Evolutionary conservation across 64 coral and sea anemone species (phyloP), one percentile per base, ranked within the genome.

Genomic region (Hydrozoanthus tunicans): DNA sequence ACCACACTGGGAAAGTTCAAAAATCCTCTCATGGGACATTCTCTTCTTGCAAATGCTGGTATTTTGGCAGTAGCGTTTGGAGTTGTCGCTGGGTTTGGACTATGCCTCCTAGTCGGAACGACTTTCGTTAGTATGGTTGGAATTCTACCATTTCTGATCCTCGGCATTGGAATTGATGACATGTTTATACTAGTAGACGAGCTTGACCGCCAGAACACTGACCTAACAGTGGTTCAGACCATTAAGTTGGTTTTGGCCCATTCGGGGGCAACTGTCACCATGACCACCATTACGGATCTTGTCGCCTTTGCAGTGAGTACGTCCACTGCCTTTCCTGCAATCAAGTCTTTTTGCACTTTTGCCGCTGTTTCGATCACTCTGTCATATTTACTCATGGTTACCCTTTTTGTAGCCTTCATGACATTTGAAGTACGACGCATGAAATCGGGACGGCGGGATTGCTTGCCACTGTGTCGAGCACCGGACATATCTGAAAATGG

Each of bases 341-440:
- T 79, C 12, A 79, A 51, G 54, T 90, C 79, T 32, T 90, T 90
- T 43, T 92, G 91, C 64, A 92, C 32, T 54, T 92, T 83, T 76
- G 91, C 91, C 25, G 91, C 91, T 9, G 55, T 92, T 14, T 83
- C 80, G 59, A 75, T 92, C 79, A 92, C 91, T 65, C 8, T 92
- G 6, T 92, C 91, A 51, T 92, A 75, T 52, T 9, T 85, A 5
- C 73, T 92, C 15, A 85, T 85, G 24, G 59, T 92, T 57, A 92
- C 91, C 26, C 85, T 61, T 62, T 77, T 92, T 77, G 91, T 92
- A 6, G 91, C 91, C 15, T 51, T 85, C 80, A 85, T 92, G 91
- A 92, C 91, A 17, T 92, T 83, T 76, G 91, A 92, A 32, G 62
- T 92, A 13, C 79, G 80, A 84, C 79, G 91, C 15, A 92, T 92